A percentile compares a stretch with the other conserved stretches of the same genome.
Conservation (phyloP, 2,888 invertebrate genomes). For the Clistopyga incitator region DNA sequence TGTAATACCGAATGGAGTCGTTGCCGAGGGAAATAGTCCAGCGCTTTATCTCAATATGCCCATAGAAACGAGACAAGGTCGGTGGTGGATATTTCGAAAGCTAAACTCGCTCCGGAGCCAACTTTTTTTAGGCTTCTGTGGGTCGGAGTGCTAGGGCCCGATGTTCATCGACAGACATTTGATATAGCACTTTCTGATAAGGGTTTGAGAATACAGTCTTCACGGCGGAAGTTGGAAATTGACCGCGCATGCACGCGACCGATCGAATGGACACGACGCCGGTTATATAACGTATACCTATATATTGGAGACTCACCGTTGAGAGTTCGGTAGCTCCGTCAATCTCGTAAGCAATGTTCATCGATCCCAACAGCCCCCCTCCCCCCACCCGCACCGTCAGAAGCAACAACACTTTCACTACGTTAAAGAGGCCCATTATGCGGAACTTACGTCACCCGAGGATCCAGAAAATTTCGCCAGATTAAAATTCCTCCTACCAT, state of each 20-base stretch:
- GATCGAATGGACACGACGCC: too few relatives aligned
- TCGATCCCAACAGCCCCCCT: too few relatives aligned
- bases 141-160: too few relatives aligned
- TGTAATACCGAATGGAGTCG: not conserved
- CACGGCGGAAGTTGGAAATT: too few relatives aligned
- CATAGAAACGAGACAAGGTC: not conserved
- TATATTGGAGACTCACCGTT: slow-evolving; percentile 74
- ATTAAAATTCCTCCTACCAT: not conserved
- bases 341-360: slow-evolving; percentile 61
- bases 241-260: too few relatives aligned
- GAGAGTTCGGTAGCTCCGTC: slow-evolving; percentile 70
- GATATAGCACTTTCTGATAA: too few relatives aligned
- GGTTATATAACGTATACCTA: too few relatives aligned
- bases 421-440: slow-evolving; percentile 74
- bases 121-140: too few relatives aligned
- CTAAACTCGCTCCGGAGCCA: not conserved
- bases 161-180: too few relatives aligned
- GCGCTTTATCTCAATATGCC: not conserved
- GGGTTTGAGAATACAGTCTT: too few relatives aligned
- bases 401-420: slow-evolving; percentile 76
- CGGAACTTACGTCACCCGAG: slow-evolving; percentile 42
- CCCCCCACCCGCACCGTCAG: too few relatives aligned
- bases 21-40: not conserved
- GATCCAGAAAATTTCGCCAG: slow-evolving; percentile 38
- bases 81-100: not conserved